These are phyloP conservation scores for Lathronympha strigana DNA, from an alignment of 2,888 invertebrate genomes.

Conservation along the genomic window DNA sequence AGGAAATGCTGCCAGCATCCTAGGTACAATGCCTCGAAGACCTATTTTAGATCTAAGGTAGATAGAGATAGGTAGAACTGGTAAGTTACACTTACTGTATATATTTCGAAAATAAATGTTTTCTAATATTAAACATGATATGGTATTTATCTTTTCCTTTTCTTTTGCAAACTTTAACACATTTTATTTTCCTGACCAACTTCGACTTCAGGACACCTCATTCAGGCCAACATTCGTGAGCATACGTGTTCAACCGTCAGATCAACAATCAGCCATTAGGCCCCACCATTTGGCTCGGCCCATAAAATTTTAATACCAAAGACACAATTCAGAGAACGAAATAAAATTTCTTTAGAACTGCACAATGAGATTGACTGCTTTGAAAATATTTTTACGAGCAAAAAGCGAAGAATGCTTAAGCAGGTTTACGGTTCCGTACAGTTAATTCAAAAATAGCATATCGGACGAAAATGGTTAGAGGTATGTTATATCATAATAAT, in stretches of 20 bases:
- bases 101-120: too few species aligned
- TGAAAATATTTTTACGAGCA: constrained; percentile 71
- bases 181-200: too few species aligned
- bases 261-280: constrained; percentile 28
- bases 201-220: background rate
- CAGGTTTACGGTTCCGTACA: constrained; percentile 15
- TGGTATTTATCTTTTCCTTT: too few species aligned
- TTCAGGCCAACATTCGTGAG: constrained; percentile 22
- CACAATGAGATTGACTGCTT: constrained; percentile 51
- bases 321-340: constrained; percentile 44
- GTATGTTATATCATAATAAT: too few species aligned
- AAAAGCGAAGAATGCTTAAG: constrained; percentile 38
- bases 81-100: too few species aligned
- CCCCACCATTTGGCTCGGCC: constrained; percentile 30
- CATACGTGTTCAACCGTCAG: constrained; percentile 11
- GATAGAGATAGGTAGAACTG: too few species aligned
- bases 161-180: too few species aligned
- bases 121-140: too few species aligned
- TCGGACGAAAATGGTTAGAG: too few species aligned
- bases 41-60: too few species aligned
- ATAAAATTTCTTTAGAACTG: constrained; percentile 41
- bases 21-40: too few species aligned
- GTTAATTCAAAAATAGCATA: background rate
- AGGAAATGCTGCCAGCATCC: too few species aligned
- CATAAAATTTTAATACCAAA: constrained; percentile 43